Evolutionary conservation across 2,797 vertebrate genomes (phyloP), one percentile per base, ranked within the genome.

Genomic region (Moxostoma hubbsi): DNA sequence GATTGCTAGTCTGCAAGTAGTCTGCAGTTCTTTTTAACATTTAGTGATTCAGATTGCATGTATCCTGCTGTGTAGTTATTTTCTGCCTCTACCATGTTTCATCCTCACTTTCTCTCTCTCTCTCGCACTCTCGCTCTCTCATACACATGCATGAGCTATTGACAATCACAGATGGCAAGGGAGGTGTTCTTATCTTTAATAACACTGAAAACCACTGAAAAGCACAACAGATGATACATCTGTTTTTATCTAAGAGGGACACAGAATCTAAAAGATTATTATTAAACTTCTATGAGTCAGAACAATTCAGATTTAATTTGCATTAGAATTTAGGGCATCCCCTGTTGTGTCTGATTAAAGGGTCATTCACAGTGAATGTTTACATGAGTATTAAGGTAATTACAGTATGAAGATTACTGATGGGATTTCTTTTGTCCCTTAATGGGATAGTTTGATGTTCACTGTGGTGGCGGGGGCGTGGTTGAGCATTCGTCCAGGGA

Each of bases 151-250:
- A 79, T 49, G 59, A 68, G 66, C 49, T 71, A 70, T 70, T 46
- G 64, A 69, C 47, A 51, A 61, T 66, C 12, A 18, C 82, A 83
- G 83, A 86, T 84, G 77, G 79, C 49, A 47, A 70, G 57, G 71
- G 53, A 57, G 65, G 54, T 46, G 67, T 45, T 69, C 43, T 49
- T 51, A 72, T 13, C 43, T 36, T 66, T 46, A 75, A 76, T 61
- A 66, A 58, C 9, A 5, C 69, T 76, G 53, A 46, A 64, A 73
- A 53, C 36, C 68, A 79, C 67, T 47, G 69, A 63, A 15, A 72
- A 36, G 70, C 69, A 59, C 59, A 50, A 73, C 63, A 82, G 65
- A 78, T 66, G 66, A 72, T n/a, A 5, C 24, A 67, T 24, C 64
- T 75, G 77, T 80, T 54, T 71, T 24, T 50, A 50, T 59, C 12